A percentile compares a stretch with the other conserved stretches of the same genome.
These are phyloP conservation scores for Axea sp. DNA, from an alignment of 2,888 invertebrate species.

Conservation along the genomic window DNA sequence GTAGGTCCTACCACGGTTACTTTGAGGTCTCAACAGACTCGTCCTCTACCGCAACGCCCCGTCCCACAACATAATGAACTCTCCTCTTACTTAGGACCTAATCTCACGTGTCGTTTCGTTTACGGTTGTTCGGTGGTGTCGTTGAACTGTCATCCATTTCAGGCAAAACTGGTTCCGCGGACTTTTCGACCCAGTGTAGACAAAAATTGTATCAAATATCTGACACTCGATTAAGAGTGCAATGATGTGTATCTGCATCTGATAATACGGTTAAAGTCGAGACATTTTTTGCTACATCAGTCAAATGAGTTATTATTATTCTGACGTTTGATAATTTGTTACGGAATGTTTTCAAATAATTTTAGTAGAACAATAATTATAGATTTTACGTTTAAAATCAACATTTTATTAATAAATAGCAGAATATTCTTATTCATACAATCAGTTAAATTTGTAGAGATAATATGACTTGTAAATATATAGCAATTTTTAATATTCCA, in stretches of 20 bases:
- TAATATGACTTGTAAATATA: too few species aligned
- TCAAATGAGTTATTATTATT: background rate
- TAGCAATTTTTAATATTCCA: too few species aligned
- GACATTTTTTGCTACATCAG: too few species aligned
- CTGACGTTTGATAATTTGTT: too few species aligned
- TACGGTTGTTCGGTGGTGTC: slow-evolving; percentile 15
- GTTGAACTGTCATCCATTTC: slow-evolving; percentile 46
- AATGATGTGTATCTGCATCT: slow-evolving; percentile 4
- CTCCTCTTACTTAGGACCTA: slow-evolving; percentile 43
- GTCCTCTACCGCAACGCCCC: slow-evolving; percentile 35
- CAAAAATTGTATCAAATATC: slow-evolving; percentile 18
- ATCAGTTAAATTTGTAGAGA: too few species aligned
- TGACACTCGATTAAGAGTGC: slow-evolving; percentile 3
- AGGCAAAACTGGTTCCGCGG: slow-evolving; percentile 46
- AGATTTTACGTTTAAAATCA: too few species aligned
- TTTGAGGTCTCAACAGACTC: slow-evolving; percentile 50
- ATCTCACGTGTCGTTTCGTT: slow-evolving; percentile 34
- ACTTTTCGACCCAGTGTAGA: slow-evolving; percentile 9
- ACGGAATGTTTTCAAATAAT: too few species aligned
- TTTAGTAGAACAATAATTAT: too few species aligned
- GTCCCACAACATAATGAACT: slow-evolving; percentile 37
- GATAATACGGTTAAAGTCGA: background rate
- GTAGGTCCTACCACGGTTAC: slow-evolving; percentile 52
- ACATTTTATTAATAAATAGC: too few species aligned
- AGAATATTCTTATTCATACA: too few species aligned